Percentiles rank a stretch among this genome's conserved stretches.
phyloP scores from a whole-genome alignment of 2,113 vertebrate genomes.

The Spheniscus mendiculus region DNA sequence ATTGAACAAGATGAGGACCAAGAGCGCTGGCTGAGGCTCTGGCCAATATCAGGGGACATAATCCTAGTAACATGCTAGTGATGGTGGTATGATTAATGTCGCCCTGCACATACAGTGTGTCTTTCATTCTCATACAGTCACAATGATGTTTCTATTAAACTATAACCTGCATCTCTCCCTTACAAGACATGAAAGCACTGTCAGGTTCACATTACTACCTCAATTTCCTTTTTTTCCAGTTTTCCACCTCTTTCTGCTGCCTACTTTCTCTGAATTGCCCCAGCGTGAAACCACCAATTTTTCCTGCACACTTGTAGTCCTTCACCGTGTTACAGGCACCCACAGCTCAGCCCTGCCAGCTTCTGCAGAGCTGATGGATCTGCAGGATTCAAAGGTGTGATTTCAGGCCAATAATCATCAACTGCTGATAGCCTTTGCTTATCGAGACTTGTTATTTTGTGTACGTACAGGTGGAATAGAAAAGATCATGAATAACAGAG shows the following conservation, averaged over 20 bases:
- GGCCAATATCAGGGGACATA: neutral
- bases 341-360: neutral
- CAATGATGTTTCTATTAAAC: neutral
- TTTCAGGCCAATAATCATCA: neutral
- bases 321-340: neutral
- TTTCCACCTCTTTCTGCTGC: neutral
- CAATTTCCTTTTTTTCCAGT: neutral
- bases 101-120: neutral
- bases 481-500: neutral
- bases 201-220: neutral
- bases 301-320: neutral
- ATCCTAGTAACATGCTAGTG: neutral
- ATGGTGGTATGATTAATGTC: accelerated
- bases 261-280: neutral
- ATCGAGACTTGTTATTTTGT: neutral
- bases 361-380: neutral
- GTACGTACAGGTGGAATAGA: neutral
- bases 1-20: neutral
- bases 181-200: neutral
- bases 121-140: neutral
- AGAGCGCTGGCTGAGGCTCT: neutral
- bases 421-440: neutral
- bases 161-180: neutral
- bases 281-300: accelerated
- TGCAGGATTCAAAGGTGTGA: neutral